phyloP scores from a whole-genome alignment of 2,113 vertebrate species.

The Pelodiscus sinensis region DNA sequence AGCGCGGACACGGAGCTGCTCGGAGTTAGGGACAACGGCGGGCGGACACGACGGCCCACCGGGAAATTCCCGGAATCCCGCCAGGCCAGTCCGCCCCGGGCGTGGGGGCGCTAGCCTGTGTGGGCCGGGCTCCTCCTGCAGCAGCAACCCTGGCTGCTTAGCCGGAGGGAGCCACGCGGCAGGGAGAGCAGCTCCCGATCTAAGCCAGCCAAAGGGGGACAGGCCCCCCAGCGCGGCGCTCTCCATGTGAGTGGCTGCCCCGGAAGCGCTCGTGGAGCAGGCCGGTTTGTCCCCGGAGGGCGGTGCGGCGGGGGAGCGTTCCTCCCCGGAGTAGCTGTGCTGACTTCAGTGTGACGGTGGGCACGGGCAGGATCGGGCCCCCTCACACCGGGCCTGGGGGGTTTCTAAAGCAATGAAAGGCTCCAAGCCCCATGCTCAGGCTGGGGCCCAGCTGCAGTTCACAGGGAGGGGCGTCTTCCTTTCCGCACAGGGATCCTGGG shows the following conservation, averaged over 20 bases:
- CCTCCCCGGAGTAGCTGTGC: background rate
- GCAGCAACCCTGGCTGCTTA: background rate
- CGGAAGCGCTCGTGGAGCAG: background rate
- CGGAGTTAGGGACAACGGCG: too few species aligned
- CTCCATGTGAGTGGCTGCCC: background rate
- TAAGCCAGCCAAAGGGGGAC: accelerated
- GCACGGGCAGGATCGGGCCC: background rate
- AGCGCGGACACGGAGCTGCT: too few species aligned
- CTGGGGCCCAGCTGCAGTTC: background rate
- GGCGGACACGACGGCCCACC: too few species aligned
- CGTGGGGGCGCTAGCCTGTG: background rate
- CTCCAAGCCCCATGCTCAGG: background rate
- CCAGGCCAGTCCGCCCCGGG: too few species aligned
- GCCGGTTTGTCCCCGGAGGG: background rate
- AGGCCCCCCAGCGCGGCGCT: accelerated
- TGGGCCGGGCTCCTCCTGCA: background rate
- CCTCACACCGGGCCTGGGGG: accelerated
- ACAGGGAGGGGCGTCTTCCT: background rate
- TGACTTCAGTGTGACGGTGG: background rate
- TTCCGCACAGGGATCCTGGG: background rate
- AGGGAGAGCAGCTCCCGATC: accelerated
- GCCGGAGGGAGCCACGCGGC: background rate
- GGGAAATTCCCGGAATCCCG: too few species aligned
- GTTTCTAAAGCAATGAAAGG: background rate
- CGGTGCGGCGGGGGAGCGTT: background rate